Percentiles rank a stretch among this genome's conserved stretches.
These are phyloP conservation scores for Urocolius indicus DNA, from an alignment of 2,113 vertebrate species.

Conservation along the genomic window DNA sequence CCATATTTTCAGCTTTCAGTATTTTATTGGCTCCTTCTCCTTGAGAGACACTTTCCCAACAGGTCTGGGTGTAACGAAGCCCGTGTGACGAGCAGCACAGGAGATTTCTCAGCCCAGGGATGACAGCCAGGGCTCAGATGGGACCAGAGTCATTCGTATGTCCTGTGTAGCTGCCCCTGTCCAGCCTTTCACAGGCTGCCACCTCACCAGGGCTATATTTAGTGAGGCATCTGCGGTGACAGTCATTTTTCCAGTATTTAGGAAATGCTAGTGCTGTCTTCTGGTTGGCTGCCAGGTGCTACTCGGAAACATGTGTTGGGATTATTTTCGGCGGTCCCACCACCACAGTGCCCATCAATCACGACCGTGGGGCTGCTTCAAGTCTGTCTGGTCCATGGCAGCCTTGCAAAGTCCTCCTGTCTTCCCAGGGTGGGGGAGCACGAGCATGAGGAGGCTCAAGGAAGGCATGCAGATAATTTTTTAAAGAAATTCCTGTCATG, in stretches of 20 bases:
- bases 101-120: background rate
- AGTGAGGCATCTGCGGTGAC: slow-evolving; percentile 69
- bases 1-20: background rate
- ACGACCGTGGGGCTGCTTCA: background rate
- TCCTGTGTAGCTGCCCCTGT: background rate
- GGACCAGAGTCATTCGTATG: background rate
- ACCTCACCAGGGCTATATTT: slow-evolving; percentile 69
- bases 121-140: background rate
- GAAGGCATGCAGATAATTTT: slow-evolving; percentile 13
- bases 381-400: background rate
- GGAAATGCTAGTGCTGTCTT: slow-evolving; percentile 73
- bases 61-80: background rate
- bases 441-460: background rate
- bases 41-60: background rate
- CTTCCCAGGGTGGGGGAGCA: background rate
- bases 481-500: slow-evolving; percentile 1
- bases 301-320: slow-evolving; percentile 75
- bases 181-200: slow-evolving; percentile 44
- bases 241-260: slow-evolving; percentile 74
- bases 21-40: background rate
- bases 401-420: background rate
- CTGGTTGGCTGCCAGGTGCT: slow-evolving; percentile 77
- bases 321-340: slow-evolving; percentile 76
- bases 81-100: background rate
- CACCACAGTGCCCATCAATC: slow-evolving; percentile 69